These are phyloP conservation scores for Caranx ignobilis DNA, from an alignment of 2,113 vertebrate genomes.

Conservation along the genomic window DNA sequence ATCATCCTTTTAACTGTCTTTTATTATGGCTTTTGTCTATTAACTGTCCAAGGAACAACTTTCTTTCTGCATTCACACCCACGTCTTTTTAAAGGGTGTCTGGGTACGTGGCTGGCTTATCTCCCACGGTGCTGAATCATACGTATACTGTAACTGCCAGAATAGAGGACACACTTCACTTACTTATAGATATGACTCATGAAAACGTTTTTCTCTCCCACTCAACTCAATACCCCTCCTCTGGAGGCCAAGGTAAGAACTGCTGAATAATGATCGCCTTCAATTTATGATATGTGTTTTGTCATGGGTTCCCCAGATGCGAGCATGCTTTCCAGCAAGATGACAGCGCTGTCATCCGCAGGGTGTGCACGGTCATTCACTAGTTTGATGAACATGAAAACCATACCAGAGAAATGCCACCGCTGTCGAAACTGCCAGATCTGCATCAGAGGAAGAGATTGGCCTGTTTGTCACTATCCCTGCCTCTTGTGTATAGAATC, in stretches of 20 bases:
- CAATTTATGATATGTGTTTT: constrained; percentile 44
- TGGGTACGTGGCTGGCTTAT: constrained; percentile 43
- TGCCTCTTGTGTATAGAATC: constrained; percentile 31
- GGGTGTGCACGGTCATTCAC: constrained; percentile 41
- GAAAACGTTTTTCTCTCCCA: constrained; percentile 47
- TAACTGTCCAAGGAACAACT: constrained; percentile 6
- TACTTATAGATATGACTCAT: constrained; percentile 55
- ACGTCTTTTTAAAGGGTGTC: constrained; percentile 34
- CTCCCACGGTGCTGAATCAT: constrained; percentile 44
- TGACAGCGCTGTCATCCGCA: constrained; percentile 47
- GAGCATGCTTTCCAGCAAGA: constrained; percentile 32
- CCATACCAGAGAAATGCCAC: constrained; percentile 68
- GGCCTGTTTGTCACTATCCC: constrained; percentile 33
- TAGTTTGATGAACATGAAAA: constrained; percentile 64
- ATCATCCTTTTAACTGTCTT: constrained; percentile 49
- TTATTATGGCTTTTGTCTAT: constrained; percentile 35
- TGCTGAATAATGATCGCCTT: constrained; percentile 44
- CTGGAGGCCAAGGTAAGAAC: constrained; percentile 9
- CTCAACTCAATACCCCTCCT: constrained; percentile 21
- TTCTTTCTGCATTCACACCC: constrained; percentile 17
- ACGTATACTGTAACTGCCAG: constrained; percentile 24
- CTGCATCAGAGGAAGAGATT: constrained; percentile 24
- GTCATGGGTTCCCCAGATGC: constrained; percentile 18
- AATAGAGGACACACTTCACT: constrained; percentile 49
- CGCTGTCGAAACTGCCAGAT: constrained; percentile 69